Base-by-base conservation (phyloP, 2,113 vertebrate genomes). In the Hippocampus zosterae region DNA sequence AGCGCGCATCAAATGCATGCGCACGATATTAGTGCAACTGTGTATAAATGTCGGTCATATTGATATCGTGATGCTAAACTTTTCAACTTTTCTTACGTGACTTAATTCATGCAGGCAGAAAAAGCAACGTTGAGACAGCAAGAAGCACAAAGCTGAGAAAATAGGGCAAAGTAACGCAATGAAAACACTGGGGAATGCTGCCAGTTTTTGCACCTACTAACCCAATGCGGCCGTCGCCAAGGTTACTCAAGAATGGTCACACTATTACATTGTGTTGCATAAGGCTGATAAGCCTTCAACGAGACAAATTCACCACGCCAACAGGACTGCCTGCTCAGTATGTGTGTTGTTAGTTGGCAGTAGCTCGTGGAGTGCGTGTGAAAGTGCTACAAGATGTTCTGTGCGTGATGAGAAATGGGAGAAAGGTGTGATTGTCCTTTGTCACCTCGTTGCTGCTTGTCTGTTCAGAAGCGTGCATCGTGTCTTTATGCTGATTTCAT, bases 211-310 rank as follows among this genome's bases (percentile, higher is more conserved):
- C 82, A 53, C 81, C 84, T 75, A 77, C 80, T 83, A 87, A 87
- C 85, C 79, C 77, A 75, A 78, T 74, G 81, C 71, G 78, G 72
- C 78, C 79, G 48, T 85, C 68, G 69, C 77, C 59, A 1, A 19
- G 10, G 79, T 78, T 82, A 73, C 85, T 80, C 75, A 37, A 73
- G 75, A 80, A 85, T 87, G 86, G 83, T 82, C 87, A 81, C 84
- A 86, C 81, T 87, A 72, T 90, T 90, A 79, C 88, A 83, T 52
- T 23, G 70, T 42, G 21, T 90, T 89, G 87, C 87, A 85, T 89
- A 89, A 90, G 88, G 87, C 78, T 81, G 87, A 87, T 83, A 80
- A 68, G 78, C 68, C 71, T 79, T 76, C 70, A 25, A 79, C 63
- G 75, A 81, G 77, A 78, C 84, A 69, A 72, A 78, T 81, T 83